A percentile compares a stretch with the other conserved stretches of the same genome.
Evolutionary conservation across 2,797 vertebrate genomes (phyloP).

Genomic region (Diplodus puntazzo): DNA sequence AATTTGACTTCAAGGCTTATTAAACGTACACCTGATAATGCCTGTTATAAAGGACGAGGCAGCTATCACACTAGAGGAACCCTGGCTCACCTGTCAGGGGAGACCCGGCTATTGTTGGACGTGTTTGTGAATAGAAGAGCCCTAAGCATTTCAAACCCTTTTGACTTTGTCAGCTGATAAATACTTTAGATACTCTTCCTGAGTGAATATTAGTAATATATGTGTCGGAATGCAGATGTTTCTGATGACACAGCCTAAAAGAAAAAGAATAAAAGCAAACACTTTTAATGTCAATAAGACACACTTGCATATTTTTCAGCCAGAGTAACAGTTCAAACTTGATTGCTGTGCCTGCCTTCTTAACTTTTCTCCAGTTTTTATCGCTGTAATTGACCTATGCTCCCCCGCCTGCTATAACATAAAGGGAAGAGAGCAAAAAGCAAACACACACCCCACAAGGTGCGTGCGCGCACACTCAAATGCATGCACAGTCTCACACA

Average conservation of each 20-base stretch:
- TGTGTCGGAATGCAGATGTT: constrained; percentile 5
- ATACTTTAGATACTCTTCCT: constrained; percentile 18
- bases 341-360: constrained; percentile 39
- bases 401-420: constrained; percentile 53
- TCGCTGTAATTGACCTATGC: constrained; percentile 82
- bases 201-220: neutral
- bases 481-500: constrained; percentile 13
- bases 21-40: constrained; percentile 81
- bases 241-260: constrained; percentile 10
- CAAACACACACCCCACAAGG: constrained; percentile 63
- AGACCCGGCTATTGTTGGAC: constrained; percentile 57
- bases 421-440: constrained; percentile 59
- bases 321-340: constrained; percentile 14
- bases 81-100: constrained; percentile 74
- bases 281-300: neutral
- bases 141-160: constrained; percentile 15
- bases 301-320: constrained; percentile 6
- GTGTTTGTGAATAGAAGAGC: constrained; percentile 52
- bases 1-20: constrained; percentile 81
- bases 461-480: constrained; percentile 31
- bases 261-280: neutral
- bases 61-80: constrained; percentile 64
- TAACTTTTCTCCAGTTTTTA: constrained; percentile 68
- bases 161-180: constrained; percentile 7
- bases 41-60: constrained; percentile 61